Conservation (phyloP, 2,797 vertebrate genomes). For the Crax fasciolata region DNA sequence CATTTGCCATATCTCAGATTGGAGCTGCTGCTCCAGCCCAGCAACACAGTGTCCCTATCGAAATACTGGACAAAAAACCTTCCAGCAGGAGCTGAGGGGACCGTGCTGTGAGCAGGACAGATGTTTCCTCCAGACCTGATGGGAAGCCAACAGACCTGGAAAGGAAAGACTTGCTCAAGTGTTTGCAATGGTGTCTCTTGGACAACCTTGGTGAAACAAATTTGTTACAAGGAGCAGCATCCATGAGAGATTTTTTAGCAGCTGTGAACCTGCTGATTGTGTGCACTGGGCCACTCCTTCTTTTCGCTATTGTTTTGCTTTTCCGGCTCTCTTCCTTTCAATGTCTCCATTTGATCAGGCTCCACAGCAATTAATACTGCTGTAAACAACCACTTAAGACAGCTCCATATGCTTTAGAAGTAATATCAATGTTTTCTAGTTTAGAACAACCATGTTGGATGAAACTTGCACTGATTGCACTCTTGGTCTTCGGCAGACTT, state of each 20-base stretch:
- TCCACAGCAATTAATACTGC: conserved; percentile 18
- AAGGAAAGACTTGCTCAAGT: conserved; percentile 2
- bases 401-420: conserved; percentile 53
- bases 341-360: conserved; percentile 36
- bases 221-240: not conserved
- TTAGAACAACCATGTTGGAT: not conserved
- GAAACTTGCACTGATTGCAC: not conserved
- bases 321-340: conserved; percentile 68
- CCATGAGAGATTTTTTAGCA: not conserved
- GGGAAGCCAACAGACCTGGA: not conserved
- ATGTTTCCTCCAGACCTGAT: fast-evolving
- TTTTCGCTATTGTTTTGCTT: conserved; percentile 63
- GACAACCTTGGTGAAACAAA: not conserved
- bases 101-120: not conserved
- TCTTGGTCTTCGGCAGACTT: not conserved
- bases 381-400: conserved; percentile 59
- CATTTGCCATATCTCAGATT: not conserved
- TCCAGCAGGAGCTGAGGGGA: not conserved
- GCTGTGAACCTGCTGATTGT: conserved; percentile 59
- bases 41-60: not conserved
- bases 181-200: conserved; percentile 5
- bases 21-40: not conserved
- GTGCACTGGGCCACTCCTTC: conserved; percentile 23
- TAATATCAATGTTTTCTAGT: not conserved
- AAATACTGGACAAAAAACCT: not conserved